Conservation (phyloP, 2,888 invertebrate genomes). For the Neoscelio sp. region DNA sequence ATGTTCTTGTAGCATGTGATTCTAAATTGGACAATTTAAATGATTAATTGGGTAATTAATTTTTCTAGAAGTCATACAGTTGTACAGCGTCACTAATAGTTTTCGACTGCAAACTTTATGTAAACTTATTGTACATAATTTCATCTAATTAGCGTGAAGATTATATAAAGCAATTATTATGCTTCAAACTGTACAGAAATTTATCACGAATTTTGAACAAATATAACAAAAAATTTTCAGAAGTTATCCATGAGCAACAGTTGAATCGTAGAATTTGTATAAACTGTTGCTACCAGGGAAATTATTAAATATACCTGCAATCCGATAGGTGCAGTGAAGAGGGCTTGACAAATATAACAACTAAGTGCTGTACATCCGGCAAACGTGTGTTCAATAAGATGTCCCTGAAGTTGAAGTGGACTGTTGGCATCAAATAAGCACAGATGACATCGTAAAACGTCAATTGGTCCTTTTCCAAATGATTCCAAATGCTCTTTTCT, state of each 20-base stretch:
- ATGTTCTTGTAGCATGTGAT: conserved; percentile 91
- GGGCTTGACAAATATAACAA: conserved; percentile 94
- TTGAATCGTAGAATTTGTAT: no score
- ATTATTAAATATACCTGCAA: no score
- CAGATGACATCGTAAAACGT: conserved; percentile 86
- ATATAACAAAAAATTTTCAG: neutral
- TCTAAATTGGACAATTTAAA: conserved; percentile 83
- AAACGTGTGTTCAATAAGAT: conserved; percentile 96
- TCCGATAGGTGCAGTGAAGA: conserved; percentile 93
- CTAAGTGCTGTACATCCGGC: conserved; percentile 92
- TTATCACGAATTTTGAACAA: no score
- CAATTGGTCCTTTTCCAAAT: conserved; percentile 71
- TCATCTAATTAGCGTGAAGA: no score
- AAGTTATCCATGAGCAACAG: no score
- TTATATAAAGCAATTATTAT: no score
- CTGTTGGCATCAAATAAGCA: conserved; percentile 92
- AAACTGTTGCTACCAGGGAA: no score
- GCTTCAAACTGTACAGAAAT: no score
- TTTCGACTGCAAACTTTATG: no score
- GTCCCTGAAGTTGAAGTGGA: conserved; percentile 92
- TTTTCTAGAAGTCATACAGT: no score
- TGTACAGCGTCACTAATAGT: no score
- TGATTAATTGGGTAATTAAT: no score
- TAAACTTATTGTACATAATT: neutral
- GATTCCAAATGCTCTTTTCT: conserved; percentile 75